phyloP scores from a whole-genome alignment of 2,888 invertebrate genomes.

The Tetramorium bicarinatum region DNA sequence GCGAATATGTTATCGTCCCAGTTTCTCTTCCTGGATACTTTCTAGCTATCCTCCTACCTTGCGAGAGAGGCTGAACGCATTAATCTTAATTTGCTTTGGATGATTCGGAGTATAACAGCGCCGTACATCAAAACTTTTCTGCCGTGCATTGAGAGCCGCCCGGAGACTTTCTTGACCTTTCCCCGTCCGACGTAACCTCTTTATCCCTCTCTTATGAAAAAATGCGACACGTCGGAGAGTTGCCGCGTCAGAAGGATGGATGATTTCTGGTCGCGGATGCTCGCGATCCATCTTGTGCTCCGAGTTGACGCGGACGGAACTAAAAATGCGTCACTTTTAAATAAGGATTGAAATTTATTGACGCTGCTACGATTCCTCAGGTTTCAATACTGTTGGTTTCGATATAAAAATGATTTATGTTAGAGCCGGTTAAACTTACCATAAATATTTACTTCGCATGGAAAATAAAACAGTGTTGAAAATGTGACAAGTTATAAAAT shows the following conservation, averaged over 20 bases:
- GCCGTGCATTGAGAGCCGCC: conserved; percentile 36
- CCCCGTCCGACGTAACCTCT: not conserved
- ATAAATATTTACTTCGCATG: not conserved
- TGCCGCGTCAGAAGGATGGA: conserved; percentile 34
- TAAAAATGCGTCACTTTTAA: conserved; percentile 29
- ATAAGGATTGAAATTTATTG: conserved; percentile 27
- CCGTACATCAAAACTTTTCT: conserved; percentile 70
- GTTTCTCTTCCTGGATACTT: conserved; percentile 48
- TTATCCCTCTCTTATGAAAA: conserved; percentile 39
- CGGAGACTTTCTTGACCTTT: conserved; percentile 43
- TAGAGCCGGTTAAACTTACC: not conserved
- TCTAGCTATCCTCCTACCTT: conserved; percentile 17
- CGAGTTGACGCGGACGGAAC: not conserved
- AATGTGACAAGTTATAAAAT: not conserved
- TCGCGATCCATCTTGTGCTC: conserved; percentile 33
- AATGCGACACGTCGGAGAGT: conserved; percentile 43
- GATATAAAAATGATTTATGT: conserved; percentile 8
- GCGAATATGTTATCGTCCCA: conserved; percentile 56
- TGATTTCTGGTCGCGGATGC: conserved; percentile 35
- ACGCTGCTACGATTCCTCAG: not conserved
- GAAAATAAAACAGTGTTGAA: not conserved
- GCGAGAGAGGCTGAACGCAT: conserved; percentile 51
- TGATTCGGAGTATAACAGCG: conserved; percentile 64
- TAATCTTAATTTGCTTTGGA: conserved; percentile 69
- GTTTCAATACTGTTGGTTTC: not conserved